phyloP scores from a whole-genome alignment of 2,797 vertebrate genomes.

The Scolopax bukidnonensis region DNA sequence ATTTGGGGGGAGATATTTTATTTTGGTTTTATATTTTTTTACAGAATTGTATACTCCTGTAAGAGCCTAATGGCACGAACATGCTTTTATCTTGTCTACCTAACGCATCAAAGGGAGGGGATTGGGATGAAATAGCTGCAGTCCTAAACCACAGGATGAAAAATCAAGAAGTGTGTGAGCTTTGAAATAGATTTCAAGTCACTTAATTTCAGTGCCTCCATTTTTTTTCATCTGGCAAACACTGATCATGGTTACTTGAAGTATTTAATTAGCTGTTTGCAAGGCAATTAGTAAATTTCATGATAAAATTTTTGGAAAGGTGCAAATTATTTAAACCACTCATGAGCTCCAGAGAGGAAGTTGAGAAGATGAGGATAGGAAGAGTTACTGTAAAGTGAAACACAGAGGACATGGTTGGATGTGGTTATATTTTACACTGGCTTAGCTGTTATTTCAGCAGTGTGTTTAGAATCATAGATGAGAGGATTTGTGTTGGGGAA shows the following conservation, averaged over 20 bases:
- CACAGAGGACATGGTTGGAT: not conserved
- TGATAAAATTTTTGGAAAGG: not conserved
- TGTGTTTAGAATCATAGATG: not conserved
- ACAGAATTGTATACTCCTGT: not conserved
- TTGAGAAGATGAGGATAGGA: not conserved
- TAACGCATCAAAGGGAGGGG: not conserved
- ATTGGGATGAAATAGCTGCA: not conserved
- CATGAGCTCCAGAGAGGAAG: not conserved
- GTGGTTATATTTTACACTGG: not conserved
- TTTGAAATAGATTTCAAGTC: not conserved
- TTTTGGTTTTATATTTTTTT: not conserved
- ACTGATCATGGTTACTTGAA: not conserved
- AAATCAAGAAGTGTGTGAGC: not conserved
- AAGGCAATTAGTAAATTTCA: not conserved
- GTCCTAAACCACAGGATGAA: not conserved
- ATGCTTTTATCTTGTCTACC: not conserved
- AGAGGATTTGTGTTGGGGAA: not conserved
- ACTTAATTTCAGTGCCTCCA: not conserved
- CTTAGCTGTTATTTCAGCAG: not conserved
- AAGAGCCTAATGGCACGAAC: not conserved
- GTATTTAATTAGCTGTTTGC: not conserved
- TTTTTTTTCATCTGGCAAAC: not conserved
- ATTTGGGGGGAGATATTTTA: accelerated
- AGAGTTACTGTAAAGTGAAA: not conserved
- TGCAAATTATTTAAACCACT: not conserved